Evolutionary conservation across 1,140 invertebrate species (phyloP).

Genomic region (Cherax destructor): DNA sequence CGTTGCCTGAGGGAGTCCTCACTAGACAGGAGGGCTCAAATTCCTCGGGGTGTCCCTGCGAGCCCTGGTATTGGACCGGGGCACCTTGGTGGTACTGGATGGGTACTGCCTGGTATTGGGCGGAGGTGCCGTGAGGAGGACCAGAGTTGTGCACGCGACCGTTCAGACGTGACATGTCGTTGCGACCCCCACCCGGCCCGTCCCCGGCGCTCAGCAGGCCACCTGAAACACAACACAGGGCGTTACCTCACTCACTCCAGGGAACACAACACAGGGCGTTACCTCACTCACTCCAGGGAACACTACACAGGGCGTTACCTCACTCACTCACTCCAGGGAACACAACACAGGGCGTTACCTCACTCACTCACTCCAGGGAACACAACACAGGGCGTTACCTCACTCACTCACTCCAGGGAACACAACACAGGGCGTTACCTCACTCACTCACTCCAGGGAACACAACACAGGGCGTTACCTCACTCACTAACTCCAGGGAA

Average conservation of each 20-base stretch:
- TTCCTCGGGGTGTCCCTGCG: conserved; percentile 51
- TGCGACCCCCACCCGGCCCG: conserved; percentile 35
- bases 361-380: no score
- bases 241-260: background rate
- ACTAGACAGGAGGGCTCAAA: conserved; percentile 57
- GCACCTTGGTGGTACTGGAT: conserved; percentile 56
- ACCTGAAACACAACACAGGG: conserved; percentile 29
- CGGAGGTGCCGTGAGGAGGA: conserved; percentile 48
- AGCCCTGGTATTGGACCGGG: conserved; percentile 58
- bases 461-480: no score
- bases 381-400: no score
- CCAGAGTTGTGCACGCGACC: conserved; percentile 52
- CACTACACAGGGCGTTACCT: background rate
- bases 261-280: background rate
- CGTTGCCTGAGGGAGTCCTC: conserved; percentile 60
- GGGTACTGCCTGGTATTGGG: conserved; percentile 58
- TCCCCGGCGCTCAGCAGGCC: conserved; percentile 50
- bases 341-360: no score
- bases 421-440: no score
- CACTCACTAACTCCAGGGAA: no score
- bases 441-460: no score
- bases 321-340: no score
- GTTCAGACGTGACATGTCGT: conserved; percentile 57
- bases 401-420: no score
- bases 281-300: background rate